Evolutionary conservation across 2,113 vertebrate genomes (phyloP), one percentile per base, ranked within the genome.

Genomic region (Pygoscelis adeliae): DNA sequence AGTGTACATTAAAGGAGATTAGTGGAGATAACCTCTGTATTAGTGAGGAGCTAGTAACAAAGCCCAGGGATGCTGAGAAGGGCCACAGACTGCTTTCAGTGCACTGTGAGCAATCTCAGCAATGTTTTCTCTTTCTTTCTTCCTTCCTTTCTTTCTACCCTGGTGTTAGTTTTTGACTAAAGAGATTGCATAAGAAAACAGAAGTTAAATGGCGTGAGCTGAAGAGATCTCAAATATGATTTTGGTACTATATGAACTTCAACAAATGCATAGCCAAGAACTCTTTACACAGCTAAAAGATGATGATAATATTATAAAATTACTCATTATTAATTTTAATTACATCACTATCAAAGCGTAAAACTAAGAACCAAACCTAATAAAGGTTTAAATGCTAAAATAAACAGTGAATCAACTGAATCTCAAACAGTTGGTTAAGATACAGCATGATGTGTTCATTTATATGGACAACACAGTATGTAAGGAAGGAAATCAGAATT

Each of bases 1-100:
- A 59, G 88, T n/a, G 17, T 78, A 79, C 65, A 89, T 58, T 38
- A 87, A 56, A 73, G 66, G 30, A 94, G 90, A 96, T 95, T 16
- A 93, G 61, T 21, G 61, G 59, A 95, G 95, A 97, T 97, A 96
- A 97, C 83, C 86, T 92, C 82, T 89, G 94, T 74, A 47, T 61
- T 74, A 92, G 63, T 83, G 50, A 93, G 80, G 42, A 94, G 61
- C 44, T 47, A 42, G 23, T 71, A 76, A 91, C 79, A 90, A 89
- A 94, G 63, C 72, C 70, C 70, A 91, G 61, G 36, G 92, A 77
- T 95, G 77, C 77, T 87, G 65, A 78, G 44, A 81, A 66, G 32
- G 40, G 72, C 32, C 56, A 59, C 44, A 62, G 50, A 12, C 34
- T 30, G 42, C n/a, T 82, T 67, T 86, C 34, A 66, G 47, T 15